These are phyloP conservation scores for Coracias cyanogaster DNA, from an alignment of 2,797 vertebrate genomes.

Conservation along the genomic window DNA sequence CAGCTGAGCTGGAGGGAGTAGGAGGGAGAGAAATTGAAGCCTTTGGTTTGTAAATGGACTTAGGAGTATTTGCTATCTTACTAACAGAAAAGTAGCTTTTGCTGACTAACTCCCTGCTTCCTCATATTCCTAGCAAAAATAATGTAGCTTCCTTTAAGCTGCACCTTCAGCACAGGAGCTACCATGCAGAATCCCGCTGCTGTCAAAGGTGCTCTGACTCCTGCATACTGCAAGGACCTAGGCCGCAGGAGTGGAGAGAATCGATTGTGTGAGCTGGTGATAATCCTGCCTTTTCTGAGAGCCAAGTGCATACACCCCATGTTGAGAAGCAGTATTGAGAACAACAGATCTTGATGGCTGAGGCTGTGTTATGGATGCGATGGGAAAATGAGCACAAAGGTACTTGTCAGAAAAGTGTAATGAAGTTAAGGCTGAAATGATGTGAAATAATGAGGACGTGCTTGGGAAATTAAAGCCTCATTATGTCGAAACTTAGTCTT, in stretches of 20 bases:
- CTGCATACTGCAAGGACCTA: not conserved
- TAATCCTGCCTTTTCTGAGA: not conserved
- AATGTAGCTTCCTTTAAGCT: not conserved
- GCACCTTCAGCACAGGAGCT: not conserved
- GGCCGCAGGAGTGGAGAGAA: not conserved
- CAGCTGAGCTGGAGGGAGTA: not conserved
- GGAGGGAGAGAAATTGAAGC: not conserved
- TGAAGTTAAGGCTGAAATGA: not conserved
- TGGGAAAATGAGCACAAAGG: not conserved
- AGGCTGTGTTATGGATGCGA: not conserved
- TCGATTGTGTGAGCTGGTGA: not conserved
- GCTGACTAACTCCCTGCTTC: not conserved
- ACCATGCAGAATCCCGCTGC: not conserved
- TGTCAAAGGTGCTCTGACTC: not conserved
- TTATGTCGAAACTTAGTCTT: not conserved
- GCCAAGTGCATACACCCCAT: not conserved
- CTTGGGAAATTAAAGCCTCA: constrained; percentile 21
- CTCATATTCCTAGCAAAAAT: not conserved
- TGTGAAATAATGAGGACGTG: not conserved
- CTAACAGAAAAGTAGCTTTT: constrained; percentile 1
- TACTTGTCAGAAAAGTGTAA: not conserved
- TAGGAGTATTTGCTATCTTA: not conserved
- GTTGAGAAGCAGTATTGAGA: not conserved
- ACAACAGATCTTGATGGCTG: not conserved
- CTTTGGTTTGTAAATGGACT: constrained; percentile 25